Percentiles rank a stretch among this genome's conserved stretches.
Conservation (phyloP, 2,888 invertebrate genomes). For the Drosophila quinaria region DNA sequence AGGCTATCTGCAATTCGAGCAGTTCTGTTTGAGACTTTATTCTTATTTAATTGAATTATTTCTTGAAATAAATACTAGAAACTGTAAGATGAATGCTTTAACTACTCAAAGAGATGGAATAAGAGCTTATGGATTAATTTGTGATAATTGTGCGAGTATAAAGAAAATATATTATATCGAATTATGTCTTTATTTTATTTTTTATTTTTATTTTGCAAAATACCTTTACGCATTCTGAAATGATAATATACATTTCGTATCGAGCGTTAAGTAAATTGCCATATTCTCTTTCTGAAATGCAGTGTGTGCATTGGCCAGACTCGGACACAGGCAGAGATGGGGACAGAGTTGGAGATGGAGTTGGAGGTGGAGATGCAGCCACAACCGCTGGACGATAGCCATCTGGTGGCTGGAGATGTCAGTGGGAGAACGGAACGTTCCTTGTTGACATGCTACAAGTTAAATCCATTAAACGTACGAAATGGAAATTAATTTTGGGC, state of each 20-base stretch:
- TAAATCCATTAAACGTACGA: constrained; percentile 74
- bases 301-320: not conserved
- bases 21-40: not conserved
- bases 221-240: not conserved
- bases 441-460: constrained; percentile 65
- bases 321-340: not conserved
- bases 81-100: not conserved
- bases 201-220: not conserved
- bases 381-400: constrained; percentile 9
- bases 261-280: not conserved
- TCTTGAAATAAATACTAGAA: not conserved
- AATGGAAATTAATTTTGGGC: constrained; percentile 73
- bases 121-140: not conserved
- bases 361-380: not conserved
- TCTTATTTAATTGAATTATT: not conserved
- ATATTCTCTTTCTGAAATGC: constrained; percentile 2
- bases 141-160: not conserved
- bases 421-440: not conserved
- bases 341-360: not conserved
- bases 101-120: not conserved
- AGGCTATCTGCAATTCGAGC: not conserved
- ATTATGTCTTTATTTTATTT: not conserved
- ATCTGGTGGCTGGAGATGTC: constrained; percentile 2
- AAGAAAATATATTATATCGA: not conserved
- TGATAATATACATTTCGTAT: not conserved